These are phyloP conservation scores for Erebia epiphron DNA, from an alignment of 2,888 invertebrate genomes.

Conservation along the genomic window DNA sequence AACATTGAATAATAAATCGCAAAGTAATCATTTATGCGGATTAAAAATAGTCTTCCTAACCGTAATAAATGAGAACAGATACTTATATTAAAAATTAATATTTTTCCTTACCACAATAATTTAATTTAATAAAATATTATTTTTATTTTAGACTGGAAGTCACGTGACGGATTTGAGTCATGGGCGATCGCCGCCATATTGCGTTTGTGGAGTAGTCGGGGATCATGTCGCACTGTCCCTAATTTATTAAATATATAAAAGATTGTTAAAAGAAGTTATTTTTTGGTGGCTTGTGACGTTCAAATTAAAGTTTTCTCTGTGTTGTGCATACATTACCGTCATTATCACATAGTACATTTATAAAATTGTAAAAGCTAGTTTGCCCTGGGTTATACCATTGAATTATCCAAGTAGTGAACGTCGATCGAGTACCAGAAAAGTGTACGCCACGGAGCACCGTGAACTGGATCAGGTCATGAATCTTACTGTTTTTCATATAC, in stretches of 20 bases:
- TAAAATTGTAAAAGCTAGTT: slow-evolving; percentile 46
- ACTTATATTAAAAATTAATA: too few species aligned
- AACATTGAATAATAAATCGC: too few species aligned
- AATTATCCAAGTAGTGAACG: slow-evolving; percentile 66
- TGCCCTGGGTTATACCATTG: slow-evolving; percentile 64
- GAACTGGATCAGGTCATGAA: slow-evolving; percentile 50
- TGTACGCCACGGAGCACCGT: slow-evolving; percentile 55
- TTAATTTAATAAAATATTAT: background rate
- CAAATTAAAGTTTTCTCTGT: slow-evolving; percentile 31
- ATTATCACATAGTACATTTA: slow-evolving; percentile 39
- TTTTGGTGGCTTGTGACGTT: slow-evolving; percentile 38
- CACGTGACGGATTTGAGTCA: slow-evolving; percentile 60
- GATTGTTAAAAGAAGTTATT: slow-evolving; percentile 42
- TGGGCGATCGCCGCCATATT: slow-evolving; percentile 63
- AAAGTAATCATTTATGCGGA: too few species aligned
- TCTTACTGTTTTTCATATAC: slow-evolving; percentile 22
- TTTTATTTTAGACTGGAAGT: slow-evolving; percentile 41
- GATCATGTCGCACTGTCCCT: slow-evolving; percentile 54
- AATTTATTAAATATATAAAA: slow-evolving; percentile 56
- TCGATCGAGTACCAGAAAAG: slow-evolving; percentile 59
- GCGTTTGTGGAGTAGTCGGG: slow-evolving; percentile 61
- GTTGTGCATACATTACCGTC: slow-evolving; percentile 36
- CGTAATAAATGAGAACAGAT: too few species aligned
- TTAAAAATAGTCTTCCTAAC: too few species aligned
- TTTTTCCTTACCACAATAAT: background rate